phyloP scores from a whole-genome alignment of 2,797 vertebrate species.

The Micrastur ruficollis region DNA sequence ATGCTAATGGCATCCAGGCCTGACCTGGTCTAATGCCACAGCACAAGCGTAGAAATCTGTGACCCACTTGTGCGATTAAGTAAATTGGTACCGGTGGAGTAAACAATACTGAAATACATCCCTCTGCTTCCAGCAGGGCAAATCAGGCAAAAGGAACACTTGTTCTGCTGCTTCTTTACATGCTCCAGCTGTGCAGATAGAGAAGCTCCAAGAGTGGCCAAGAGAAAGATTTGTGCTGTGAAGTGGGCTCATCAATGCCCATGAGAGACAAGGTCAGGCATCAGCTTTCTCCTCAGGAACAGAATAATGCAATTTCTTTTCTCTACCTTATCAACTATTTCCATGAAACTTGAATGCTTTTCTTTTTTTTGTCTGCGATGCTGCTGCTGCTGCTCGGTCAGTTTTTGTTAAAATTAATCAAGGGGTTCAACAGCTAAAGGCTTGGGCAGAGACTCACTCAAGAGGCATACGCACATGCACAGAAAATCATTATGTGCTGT shows the following conservation, averaged over 20 bases:
- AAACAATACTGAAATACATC: not conserved
- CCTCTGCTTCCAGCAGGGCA: not conserved
- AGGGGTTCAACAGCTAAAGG: not conserved
- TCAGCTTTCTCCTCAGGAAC: not conserved
- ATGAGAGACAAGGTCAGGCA: not conserved
- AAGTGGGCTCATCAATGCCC: not conserved
- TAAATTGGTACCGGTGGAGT: not conserved
- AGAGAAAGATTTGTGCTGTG: not conserved
- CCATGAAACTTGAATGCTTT: not conserved
- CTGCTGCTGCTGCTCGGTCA: not conserved
- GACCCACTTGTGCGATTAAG: not conserved
- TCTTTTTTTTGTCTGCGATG: not conserved
- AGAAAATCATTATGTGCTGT: not conserved
- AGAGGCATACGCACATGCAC: not conserved
- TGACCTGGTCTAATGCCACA: not conserved
- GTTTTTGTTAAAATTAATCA: not conserved
- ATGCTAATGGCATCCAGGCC: not conserved
- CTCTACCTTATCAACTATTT: not conserved
- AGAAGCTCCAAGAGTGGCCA: not conserved
- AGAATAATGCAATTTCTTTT: not conserved
- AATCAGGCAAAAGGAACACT: not conserved
- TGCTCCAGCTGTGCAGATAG: not conserved
- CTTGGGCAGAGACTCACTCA: not conserved
- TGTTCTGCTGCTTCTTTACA: not conserved
- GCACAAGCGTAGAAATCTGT: rapidly evolving